These are phyloP conservation scores for Hermatobates lingyangjiaoensis DNA, from an alignment of 1,140 invertebrate species.

Conservation along the genomic window DNA sequence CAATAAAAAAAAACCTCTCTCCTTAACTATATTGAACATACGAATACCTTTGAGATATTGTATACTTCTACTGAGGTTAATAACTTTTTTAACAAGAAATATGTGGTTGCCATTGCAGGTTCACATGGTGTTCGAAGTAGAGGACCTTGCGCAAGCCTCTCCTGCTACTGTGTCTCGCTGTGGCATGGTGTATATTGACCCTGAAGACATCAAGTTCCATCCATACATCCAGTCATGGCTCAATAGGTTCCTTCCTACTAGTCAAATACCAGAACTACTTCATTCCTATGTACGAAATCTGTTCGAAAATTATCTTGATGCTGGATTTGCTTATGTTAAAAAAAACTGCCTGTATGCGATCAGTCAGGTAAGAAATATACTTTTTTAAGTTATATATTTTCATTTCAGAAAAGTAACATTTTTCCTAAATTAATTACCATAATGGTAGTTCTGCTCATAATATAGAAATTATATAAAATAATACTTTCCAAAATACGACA, in stretches of 20 bases:
- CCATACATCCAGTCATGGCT: constrained; percentile 68
- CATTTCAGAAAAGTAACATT: too few species aligned
- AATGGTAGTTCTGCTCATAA: too few species aligned
- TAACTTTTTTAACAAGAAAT: too few species aligned
- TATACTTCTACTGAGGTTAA: too few species aligned
- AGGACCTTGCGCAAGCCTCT: constrained; percentile 65
- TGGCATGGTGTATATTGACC: constrained; percentile 76
- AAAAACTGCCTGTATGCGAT: constrained; percentile 43
- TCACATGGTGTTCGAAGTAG: constrained; percentile 76
- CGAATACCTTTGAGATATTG: too few species aligned
- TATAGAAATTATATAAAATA: too few species aligned
- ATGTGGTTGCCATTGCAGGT: too few species aligned
- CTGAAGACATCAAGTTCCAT: constrained; percentile 55
- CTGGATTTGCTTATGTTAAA: constrained; percentile 39
- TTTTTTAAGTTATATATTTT: too few species aligned
- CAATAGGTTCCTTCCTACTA: constrained; percentile 32
- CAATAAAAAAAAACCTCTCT: too few species aligned
- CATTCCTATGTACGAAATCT: constrained; percentile 34
- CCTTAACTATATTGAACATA: too few species aligned
- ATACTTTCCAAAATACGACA: too few species aligned
- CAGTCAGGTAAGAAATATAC: constrained; percentile 30
- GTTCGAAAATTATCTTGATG: constrained; percentile 40
- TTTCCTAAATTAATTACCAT: too few species aligned
- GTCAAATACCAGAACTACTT: constrained; percentile 30
- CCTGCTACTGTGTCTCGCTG: constrained; percentile 67